A percentile compares a stretch with the other conserved stretches of the same genome.
These are phyloP conservation scores for Brenthis ino DNA, from an alignment of 2,888 invertebrate species.

Conservation along the genomic window DNA sequence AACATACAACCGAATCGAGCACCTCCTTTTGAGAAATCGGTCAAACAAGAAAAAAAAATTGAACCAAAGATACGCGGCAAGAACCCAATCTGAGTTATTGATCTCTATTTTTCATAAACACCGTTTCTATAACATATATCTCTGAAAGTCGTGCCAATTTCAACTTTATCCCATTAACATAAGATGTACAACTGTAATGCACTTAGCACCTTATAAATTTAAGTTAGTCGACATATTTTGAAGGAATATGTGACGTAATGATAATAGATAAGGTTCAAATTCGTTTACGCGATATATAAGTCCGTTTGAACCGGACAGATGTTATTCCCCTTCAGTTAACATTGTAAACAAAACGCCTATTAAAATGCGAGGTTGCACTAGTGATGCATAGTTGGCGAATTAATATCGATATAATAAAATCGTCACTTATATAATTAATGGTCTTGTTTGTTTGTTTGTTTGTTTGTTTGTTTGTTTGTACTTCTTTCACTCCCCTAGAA, in stretches of 20 bases:
- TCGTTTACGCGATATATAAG: conserved; percentile 41
- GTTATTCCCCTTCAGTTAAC: conserved; percentile 70
- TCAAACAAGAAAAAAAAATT: conserved; percentile 40
- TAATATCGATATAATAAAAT: conserved; percentile 26
- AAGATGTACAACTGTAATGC: conserved; percentile 26
- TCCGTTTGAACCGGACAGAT: conserved; percentile 38
- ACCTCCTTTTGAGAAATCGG: not conserved
- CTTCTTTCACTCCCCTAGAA: too few species aligned
- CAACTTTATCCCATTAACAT: conserved; percentile 38
- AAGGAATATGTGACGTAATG: conserved; percentile 43
- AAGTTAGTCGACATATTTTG: conserved; percentile 3
- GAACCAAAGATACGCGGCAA: conserved; percentile 55
- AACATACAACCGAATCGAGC: too few species aligned
- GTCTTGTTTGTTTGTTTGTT: too few species aligned
- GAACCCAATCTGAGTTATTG: conserved; percentile 65
- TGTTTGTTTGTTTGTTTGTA: too few species aligned
- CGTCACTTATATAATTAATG: too few species aligned
- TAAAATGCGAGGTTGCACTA: conserved; percentile 67
- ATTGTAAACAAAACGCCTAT: conserved; percentile 81
- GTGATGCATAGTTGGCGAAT: conserved; percentile 47
- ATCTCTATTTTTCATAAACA: conserved; percentile 51
- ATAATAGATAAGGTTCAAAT: conserved; percentile 45
- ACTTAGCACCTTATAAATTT: conserved; percentile 32
- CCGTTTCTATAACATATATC: conserved; percentile 25
- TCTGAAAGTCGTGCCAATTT: conserved; percentile 33